A percentile compares a stretch with the other conserved stretches of the same genome.
Conservation (phyloP, 1,140 invertebrate species). For the Plodia interpunctella region DNA sequence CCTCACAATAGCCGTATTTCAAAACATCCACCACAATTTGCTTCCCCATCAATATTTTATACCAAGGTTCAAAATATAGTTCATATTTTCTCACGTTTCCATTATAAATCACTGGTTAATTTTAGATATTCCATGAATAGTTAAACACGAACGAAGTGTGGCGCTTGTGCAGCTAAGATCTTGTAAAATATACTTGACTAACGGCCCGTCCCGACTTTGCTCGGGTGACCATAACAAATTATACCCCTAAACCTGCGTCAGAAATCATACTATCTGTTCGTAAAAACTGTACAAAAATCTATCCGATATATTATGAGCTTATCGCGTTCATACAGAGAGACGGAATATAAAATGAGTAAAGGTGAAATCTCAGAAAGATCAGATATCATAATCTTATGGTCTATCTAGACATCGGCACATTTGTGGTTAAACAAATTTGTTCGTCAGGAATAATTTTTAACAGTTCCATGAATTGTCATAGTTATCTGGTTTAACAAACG, state of each 20-base stretch:
- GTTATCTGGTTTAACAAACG: slow-evolving; percentile 49
- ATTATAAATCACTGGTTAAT: slow-evolving; percentile 54
- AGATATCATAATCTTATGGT: too few species aligned
- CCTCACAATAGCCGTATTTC: not conserved
- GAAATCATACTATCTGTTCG: too few species aligned
- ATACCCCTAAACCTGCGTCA: too few species aligned
- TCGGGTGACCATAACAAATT: too few species aligned
- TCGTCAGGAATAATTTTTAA: slow-evolving; percentile 34
- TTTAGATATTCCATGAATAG: slow-evolving; percentile 63
- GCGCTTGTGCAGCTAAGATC: not conserved
- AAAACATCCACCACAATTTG: not conserved
- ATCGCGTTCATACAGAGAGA: too few species aligned
- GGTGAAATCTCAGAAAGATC: too few species aligned
- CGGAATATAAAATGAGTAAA: too few species aligned
- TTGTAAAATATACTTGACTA: too few species aligned
- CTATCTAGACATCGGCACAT: too few species aligned
- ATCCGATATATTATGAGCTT: too few species aligned
- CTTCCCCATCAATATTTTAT: slow-evolving; percentile 15
- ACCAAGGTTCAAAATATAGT: slow-evolving; percentile 27
- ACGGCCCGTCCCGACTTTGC: too few species aligned
- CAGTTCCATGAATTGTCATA: slow-evolving; percentile 60
- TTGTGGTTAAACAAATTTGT: not conserved
- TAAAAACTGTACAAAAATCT: too few species aligned
- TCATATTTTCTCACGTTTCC: slow-evolving; percentile 48
- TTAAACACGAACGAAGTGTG: slow-evolving; percentile 26